Evolutionary conservation across 1,140 invertebrate species (phyloP).

Genomic region (Planococcus citri): DNA sequence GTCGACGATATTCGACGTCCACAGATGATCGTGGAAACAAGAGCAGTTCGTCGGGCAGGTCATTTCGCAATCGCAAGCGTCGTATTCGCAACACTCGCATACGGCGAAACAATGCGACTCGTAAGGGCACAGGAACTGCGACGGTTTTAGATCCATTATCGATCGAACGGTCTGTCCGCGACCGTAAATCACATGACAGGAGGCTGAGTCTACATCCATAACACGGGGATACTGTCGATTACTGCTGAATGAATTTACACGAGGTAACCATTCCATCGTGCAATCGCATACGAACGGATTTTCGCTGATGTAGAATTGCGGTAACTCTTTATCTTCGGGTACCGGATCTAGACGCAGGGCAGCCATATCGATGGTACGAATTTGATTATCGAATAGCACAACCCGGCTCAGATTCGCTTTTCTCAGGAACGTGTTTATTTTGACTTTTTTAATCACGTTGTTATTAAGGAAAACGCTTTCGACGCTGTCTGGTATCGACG

Average conservation of each 20-base stretch:
- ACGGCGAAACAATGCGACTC: slow-evolving; percentile 84
- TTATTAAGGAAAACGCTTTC: slow-evolving; percentile 69
- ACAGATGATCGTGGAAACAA: slow-evolving; percentile 86
- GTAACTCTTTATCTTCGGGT: slow-evolving; percentile 50
- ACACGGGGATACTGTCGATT: slow-evolving; percentile 72
- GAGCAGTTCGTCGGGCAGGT: slow-evolving; percentile 86
- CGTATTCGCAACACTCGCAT: slow-evolving; percentile 89
- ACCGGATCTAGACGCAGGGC: slow-evolving; percentile 59
- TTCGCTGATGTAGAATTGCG: slow-evolving; percentile 74
- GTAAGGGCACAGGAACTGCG: slow-evolving; percentile 75
- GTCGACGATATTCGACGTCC: slow-evolving; percentile 88
- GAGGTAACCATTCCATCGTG: slow-evolving; percentile 76
- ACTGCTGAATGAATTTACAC: slow-evolving; percentile 53
- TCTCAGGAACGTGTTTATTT: slow-evolving; percentile 68
- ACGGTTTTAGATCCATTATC: slow-evolving; percentile 52
- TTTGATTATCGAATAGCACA: slow-evolving; percentile 73
- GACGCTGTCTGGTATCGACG: slow-evolving; percentile 60
- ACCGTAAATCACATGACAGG: slow-evolving; percentile 69
- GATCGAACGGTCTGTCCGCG: slow-evolving; percentile 46
- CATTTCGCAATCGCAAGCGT: slow-evolving; percentile 91
- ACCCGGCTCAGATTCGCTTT: slow-evolving; percentile 70
- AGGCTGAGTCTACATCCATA: slow-evolving; percentile 81
- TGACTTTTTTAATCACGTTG: slow-evolving; percentile 63
- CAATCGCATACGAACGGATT: slow-evolving; percentile 80
- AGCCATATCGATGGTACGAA: slow-evolving; percentile 66